Evolutionary conservation across 2,797 vertebrate genomes (phyloP), one percentile per base, ranked within the genome.

Genomic region (Pseudomugil tenellus): DNA sequence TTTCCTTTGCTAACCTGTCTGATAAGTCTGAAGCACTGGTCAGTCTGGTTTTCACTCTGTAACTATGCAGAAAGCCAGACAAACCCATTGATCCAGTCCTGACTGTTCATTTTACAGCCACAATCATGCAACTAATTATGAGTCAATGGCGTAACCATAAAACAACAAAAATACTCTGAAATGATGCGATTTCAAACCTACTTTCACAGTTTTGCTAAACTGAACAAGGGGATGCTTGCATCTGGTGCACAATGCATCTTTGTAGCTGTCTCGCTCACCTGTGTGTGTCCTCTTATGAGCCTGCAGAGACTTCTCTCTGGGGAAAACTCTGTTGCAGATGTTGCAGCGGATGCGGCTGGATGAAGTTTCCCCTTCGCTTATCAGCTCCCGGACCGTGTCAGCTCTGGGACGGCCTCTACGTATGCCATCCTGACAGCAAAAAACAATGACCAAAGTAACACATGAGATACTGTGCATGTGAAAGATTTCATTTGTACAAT

Each of bases 221-320:
- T 10, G 19, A 46, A n/a, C 41, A 46, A 46, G 41, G 19, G 41
- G 41, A 51, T 2, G 7, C 46, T 48, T n/a, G 23, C 12, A 49
- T 23, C 23, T 51, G 10, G 23, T 49, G 13, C 13, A 25, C 48
- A 51, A 1, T 9, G 17, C 11, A 23, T 9, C 41, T 13, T 25
- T 26, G 11, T 25, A 7, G 13, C 21, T 1, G 10, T 25, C 39
- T 26, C 6, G 34, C 79, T 81, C 86, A 98, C 98, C 98, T 2
- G 98, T 99, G 79, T 99, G 98, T 49, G 98, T 99, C 74, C 98
- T 96, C 84, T 97, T 98, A 84, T 99, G 98, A 14, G 98, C 97
- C 89, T 99, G 98, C 34, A 99, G 92, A 0, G 97, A 99, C 49
- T 99, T 99, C 88, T 99, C 98, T 25, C 97, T 87, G 1, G 98